Percentiles rank a stretch among this genome's conserved stretches.
These are phyloP conservation scores for Crocidura indochinensis DNA, from an alignment of 2,797 vertebrate genomes.

Conservation along the genomic window DNA sequence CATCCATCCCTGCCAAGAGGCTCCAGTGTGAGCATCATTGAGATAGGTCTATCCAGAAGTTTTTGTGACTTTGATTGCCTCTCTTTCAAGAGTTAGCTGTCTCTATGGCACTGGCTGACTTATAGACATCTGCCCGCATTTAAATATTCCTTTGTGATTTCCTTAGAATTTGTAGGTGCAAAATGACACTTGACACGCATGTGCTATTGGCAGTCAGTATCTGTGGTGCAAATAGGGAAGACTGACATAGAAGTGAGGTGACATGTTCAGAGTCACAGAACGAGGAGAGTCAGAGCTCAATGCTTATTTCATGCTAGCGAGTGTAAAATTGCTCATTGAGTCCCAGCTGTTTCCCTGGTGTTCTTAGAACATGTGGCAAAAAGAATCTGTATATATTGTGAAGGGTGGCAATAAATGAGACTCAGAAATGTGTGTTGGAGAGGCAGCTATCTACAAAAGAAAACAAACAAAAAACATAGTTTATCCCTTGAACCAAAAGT, in stretches of 20 bases:
- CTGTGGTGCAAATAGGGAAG: not conserved
- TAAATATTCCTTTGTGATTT: not conserved
- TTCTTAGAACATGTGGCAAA: not conserved
- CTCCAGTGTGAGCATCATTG: no score
- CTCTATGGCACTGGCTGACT: no score
- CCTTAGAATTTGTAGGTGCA: not conserved
- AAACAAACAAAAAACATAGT: conserved; percentile 11
- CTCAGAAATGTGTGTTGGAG: not conserved
- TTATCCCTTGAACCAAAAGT: not conserved
- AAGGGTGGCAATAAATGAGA: not conserved
- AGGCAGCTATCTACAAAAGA: not conserved
- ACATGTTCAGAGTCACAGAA: not conserved
- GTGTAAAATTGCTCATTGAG: not conserved
- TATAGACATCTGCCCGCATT: not conserved
- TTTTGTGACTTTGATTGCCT: no score
- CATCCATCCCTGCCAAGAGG: no score
- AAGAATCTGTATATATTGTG: not conserved
- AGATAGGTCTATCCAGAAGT: no score
- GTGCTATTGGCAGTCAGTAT: not conserved
- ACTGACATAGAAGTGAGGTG: not conserved
- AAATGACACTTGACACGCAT: not conserved
- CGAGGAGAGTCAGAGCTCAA: not conserved
- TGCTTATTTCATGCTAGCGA: not conserved
- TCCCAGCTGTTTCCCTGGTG: not conserved
- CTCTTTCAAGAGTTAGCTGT: no score